Evolutionary conservation across 2,113 vertebrate species (phyloP), one percentile per base, ranked within the genome.

Genomic region (Callocephalon fimbriatum): DNA sequence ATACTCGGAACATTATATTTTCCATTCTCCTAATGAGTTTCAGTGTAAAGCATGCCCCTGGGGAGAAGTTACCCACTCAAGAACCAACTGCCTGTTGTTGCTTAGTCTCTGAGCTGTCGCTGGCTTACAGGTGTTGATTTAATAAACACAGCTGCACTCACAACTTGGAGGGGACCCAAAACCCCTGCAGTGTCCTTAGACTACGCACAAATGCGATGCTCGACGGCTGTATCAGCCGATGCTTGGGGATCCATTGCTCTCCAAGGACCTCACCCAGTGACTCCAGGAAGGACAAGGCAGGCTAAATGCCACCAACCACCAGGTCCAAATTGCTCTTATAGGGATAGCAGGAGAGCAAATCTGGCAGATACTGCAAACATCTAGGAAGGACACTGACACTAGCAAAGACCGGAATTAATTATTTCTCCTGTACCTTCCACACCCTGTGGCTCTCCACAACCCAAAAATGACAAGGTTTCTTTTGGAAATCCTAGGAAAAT

Each of bases 101-200:
- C 90, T 59, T 15, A 35, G 88, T 66, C 35, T 74, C 88, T 48
- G 32, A 22, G 80, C 75, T 72, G 83, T 51, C 5, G 3, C 56
- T 91, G 79, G 61, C 61, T 89, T 90, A 75, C 94, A 94, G 88
- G 96, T 93, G 86, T 72, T 42, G 73, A 68, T 82, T 71, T 81
- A 87, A 94, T 66, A 97, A 90, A 94, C 94, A 94, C 93, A 95
- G 96, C 97, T 95, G 96, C 83, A 63, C 76, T 90, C 68, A 44
- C 0, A 6, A 27, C 47, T 72, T 97, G 97, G 96, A 95, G 72
- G 35, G 76, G 65, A 68, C 88, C 92, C 92, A 96, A 96, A 91
- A 88, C 6, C 56, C n/a, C 68, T 77, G 50, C 42, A 31, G 16
- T 44, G 65, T 77, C 79, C 90, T 84, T 38, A 84, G 82, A 61